These are phyloP conservation scores for Emesis russula DNA, from an alignment of 2,888 invertebrate species.

Conservation along the genomic window DNA sequence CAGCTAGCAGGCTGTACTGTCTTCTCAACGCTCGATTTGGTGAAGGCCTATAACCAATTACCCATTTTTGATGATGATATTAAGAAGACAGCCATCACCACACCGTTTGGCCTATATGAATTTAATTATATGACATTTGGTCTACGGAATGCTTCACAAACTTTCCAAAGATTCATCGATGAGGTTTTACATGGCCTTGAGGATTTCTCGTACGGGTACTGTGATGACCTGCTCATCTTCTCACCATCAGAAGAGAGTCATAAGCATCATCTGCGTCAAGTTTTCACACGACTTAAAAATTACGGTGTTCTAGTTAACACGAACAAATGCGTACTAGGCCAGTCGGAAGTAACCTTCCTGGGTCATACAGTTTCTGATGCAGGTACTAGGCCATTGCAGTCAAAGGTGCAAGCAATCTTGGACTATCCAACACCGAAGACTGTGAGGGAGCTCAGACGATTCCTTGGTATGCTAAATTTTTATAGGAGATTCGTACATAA, in stretches of 20 bases:
- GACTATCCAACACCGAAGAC: constrained; percentile 17
- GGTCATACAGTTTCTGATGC: constrained; percentile 18
- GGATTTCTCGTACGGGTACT: neutral
- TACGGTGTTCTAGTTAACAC: constrained; percentile 5
- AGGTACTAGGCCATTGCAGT: neutral
- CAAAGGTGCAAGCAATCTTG: neutral
- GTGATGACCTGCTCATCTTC: constrained; percentile 13
- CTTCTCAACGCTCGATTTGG: constrained; percentile 26
- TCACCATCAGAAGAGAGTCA: neutral
- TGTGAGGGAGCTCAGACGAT: neutral
- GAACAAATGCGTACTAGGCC: constrained; percentile 9
- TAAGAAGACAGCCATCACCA: constrained; percentile 88
- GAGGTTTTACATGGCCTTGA: constrained; percentile 45
- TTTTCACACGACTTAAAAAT: neutral
- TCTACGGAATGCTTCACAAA: constrained; percentile 91
- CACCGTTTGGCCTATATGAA: constrained; percentile 89
- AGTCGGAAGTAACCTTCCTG: constrained; percentile 16
- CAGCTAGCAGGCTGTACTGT: constrained; percentile 44
- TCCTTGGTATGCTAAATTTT: constrained; percentile 26
- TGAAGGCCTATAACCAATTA: constrained; percentile 90
- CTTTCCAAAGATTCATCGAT: constrained; percentile 90
- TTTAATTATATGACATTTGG: constrained; percentile 90
- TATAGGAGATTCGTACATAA: constrained; percentile 17
- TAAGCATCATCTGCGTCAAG: neutral
- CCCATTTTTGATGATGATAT: constrained; percentile 84